These are phyloP conservation scores for Orbicella faveolata DNA, from an alignment of 64 coral and sea anemone genomes.

Conservation along the genomic window DNA sequence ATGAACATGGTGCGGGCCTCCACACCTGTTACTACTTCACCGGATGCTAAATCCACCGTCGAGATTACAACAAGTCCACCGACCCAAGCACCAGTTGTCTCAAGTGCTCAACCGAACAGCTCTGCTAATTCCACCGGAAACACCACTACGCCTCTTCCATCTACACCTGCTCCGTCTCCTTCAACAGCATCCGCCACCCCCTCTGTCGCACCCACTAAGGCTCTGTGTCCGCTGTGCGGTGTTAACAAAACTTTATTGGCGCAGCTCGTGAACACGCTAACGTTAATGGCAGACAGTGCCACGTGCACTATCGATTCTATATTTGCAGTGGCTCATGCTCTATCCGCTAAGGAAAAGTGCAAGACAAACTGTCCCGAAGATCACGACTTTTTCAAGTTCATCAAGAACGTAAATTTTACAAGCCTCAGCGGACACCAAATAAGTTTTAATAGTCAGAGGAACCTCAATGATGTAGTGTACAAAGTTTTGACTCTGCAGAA, in stretches of 20 bases:
- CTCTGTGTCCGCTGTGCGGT: conserved; percentile 46
- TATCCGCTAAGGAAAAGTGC: conserved; percentile 54
- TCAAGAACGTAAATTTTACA: conserved; percentile 62
- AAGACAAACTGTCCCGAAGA: conserved; percentile 25
- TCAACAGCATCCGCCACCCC: neutral
- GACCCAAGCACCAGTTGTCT: neutral
- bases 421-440: conserved; percentile 65
- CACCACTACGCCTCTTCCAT: neutral
- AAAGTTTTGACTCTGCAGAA: conserved; percentile 7
- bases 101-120: neutral
- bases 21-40: neutral
- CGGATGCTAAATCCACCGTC: neutral
- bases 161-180: neutral
- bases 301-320: conserved; percentile 75
- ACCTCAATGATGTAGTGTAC: conserved; percentile 57
- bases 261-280: conserved; percentile 43
- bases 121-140: conserved; percentile 24
- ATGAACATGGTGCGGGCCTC: conserved; percentile 46
- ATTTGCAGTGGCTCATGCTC: conserved; percentile 57
- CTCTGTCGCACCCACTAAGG: neutral
- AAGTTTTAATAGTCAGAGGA: conserved; percentile 48
- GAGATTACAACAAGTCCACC: conserved; percentile 10
- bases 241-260: conserved; percentile 27
- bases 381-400: conserved; percentile 44
- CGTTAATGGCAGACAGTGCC: conserved; percentile 62